Conservation (phyloP, 2,113 vertebrate species). For the Laterallus jamaicensis region DNA sequence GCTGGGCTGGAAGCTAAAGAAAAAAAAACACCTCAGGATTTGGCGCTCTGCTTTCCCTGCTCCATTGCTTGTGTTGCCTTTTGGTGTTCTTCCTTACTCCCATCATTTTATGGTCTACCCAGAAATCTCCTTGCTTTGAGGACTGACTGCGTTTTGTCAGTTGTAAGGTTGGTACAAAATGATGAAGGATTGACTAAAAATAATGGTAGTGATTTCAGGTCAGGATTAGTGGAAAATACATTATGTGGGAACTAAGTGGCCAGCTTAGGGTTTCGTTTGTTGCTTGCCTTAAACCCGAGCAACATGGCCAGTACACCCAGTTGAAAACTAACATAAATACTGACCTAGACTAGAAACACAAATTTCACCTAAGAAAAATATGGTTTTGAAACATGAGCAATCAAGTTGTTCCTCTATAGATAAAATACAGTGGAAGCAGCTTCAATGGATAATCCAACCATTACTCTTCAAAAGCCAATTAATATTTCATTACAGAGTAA, state of each 20-base stretch:
- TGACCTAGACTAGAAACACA: neutral
- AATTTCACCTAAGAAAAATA: neutral
- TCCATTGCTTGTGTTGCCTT: neutral
- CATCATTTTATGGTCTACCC: accelerated
- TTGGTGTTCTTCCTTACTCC: neutral
- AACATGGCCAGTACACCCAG: neutral
- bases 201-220: neutral
- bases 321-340: neutral
- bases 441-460: neutral
- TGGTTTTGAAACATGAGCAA: neutral
- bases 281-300: neutral
- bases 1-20: neutral
- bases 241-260: neutral
- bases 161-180: neutral
- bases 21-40: neutral
- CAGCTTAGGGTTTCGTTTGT: neutral
- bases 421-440: neutral
- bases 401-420: neutral
- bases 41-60: neutral
- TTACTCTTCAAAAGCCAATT: neutral
- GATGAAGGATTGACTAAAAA: neutral
- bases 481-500: neutral
- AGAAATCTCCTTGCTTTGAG: neutral
- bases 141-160: neutral
- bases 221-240: neutral